Evolutionary conservation across 2,113 vertebrate species (phyloP).

Genomic region (Scytalopus superciliaris): DNA sequence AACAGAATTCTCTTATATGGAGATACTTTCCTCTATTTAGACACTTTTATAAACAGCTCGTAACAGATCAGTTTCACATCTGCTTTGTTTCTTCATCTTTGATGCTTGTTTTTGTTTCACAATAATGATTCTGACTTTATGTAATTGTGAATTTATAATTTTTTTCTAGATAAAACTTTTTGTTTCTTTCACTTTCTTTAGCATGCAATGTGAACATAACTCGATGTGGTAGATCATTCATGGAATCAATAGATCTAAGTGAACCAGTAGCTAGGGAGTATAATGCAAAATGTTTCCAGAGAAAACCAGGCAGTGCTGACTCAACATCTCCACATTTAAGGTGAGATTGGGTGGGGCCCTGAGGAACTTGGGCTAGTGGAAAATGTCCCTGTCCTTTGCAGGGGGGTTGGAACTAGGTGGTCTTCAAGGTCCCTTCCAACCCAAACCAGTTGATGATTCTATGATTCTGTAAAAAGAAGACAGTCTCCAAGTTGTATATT

Average conservation of each 20-base stretch:
- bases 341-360: background rate
- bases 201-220: background rate
- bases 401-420: background rate
- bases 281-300: background rate
- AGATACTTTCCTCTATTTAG: background rate
- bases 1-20: background rate
- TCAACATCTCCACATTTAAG: background rate
- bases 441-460: background rate
- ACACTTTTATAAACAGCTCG: background rate
- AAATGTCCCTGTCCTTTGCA: background rate
- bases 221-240: background rate
- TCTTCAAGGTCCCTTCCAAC: background rate
- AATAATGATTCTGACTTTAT: background rate
- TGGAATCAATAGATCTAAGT: background rate
- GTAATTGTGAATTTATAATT: rapidly evolving
- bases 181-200: background rate
- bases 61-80: background rate
- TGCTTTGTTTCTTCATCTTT: background rate
- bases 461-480: background rate
- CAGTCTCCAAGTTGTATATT: background rate
- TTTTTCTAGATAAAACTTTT: background rate
- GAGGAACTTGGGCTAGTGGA: background rate
- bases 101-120: background rate
- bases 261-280: background rate
- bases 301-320: background rate